These are phyloP conservation scores for Parapristionchus giblindavisi DNA, from an alignment of 2,888 invertebrate genomes.

Conservation along the genomic window DNA sequence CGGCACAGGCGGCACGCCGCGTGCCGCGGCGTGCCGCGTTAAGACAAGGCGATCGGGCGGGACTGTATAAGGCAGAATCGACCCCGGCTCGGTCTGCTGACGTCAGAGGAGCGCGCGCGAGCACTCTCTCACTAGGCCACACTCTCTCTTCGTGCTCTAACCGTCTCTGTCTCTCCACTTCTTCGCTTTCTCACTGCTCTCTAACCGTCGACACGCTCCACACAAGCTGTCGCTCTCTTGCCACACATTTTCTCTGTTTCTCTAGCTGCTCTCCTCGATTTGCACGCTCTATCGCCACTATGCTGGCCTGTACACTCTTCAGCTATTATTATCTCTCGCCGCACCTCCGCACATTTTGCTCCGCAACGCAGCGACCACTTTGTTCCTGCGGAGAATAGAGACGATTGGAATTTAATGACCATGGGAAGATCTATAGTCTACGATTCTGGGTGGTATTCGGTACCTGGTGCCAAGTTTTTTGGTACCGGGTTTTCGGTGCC, in stretches of 20 bases:
- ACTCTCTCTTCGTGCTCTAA: background rate
- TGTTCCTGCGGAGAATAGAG: no score
- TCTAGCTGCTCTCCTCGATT: background rate
- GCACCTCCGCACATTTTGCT: constrained; percentile 21
- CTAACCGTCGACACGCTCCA: no score
- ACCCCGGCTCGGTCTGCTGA: constrained; percentile 25
- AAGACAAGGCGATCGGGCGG: no score
- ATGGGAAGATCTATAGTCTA: no score
- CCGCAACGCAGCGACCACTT: constrained; percentile 18
- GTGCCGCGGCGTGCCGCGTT: no score
- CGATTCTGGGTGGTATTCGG: no score
- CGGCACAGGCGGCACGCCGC: no score
- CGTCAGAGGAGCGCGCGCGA: constrained; percentile 5
- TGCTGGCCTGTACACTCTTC: background rate
- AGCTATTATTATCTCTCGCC: background rate
- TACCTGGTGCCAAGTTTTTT: no score
- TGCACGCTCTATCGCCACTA: background rate
- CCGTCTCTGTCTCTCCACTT: background rate
- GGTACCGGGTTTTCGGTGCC: no score
- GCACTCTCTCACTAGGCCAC: constrained; percentile 3
- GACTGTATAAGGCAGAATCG: constrained; percentile 32
- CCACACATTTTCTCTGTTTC: no score
- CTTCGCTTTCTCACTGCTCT: background rate
- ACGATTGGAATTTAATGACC: no score
- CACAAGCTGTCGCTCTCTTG: no score